Evolutionary conservation across 2,113 vertebrate genomes (phyloP).

Genomic region (Ameiurus melas): DNA sequence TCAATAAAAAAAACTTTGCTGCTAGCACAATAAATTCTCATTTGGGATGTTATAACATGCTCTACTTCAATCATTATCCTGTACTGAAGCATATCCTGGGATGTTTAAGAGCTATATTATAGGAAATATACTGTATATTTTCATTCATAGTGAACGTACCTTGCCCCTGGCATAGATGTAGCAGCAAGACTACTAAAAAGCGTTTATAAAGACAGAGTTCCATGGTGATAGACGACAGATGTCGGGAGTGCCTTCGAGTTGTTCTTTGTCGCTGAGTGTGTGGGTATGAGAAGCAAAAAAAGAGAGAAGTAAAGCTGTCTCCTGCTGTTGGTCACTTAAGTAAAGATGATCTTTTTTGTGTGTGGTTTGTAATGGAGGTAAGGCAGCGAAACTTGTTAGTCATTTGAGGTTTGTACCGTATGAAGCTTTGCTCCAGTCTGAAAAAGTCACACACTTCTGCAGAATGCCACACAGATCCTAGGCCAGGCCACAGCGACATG

Average conservation of each 20-base stretch:
- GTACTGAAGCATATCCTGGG: not conserved
- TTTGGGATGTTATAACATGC: not conserved
- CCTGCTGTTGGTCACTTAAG: constrained; percentile 4
- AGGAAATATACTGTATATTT: not conserved
- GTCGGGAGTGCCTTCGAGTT: constrained; percentile 24
- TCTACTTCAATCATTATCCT: not conserved
- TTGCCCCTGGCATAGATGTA: constrained; percentile 63
- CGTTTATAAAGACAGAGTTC: constrained; percentile 61
- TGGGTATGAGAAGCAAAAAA: not conserved
- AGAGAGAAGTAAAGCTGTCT: constrained; percentile 7
- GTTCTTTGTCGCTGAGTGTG: constrained; percentile 20
- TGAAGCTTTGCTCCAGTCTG: constrained; percentile 26
- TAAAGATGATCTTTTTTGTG: not conserved
- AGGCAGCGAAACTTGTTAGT: not conserved
- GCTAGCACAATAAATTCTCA: not conserved
- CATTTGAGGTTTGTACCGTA: not conserved
- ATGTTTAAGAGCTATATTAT: not conserved
- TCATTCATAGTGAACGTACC: constrained; percentile 56
- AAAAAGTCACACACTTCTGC: constrained; percentile 60
- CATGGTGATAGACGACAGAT: constrained; percentile 61
- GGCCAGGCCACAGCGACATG: constrained; percentile 62
- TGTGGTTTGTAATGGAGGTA: constrained; percentile 7
- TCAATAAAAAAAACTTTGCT: not conserved
- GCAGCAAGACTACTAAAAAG: constrained; percentile 63
- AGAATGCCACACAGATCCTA: constrained; percentile 63